Evolutionary conservation across 2,888 invertebrate genomes (phyloP), one percentile per base, ranked within the genome.

Genomic region (Drosophila gaucha): DNA sequence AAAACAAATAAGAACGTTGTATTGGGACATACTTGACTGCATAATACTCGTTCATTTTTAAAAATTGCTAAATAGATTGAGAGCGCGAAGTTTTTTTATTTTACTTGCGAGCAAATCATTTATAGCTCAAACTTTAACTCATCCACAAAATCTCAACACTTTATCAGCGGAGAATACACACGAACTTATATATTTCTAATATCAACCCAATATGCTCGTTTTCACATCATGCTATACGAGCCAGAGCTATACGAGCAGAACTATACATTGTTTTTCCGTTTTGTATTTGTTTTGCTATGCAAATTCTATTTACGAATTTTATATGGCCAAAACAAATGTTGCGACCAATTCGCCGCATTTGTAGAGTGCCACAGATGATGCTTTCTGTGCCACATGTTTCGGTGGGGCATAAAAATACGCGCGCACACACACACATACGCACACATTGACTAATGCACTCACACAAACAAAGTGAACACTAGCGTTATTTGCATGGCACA

Each of bases 201-300:
- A n/a, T n/a, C n/a, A 18, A 22, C 5, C n/a, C 1, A n/a, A 41
- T 24, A 24, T 24, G 9, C 24, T 5, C 24, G 24, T 0, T 14
- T n/a, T 9, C n/a, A 6, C 9, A 9, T 4, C 22, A 5, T n/a
- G n/a, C 22, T 38, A 22, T 8, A 2, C 39, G 3, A 6, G n/a
- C 39, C 16, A 43, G 26, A 14, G 26, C n/a, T 44, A 44, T n/a
- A 14, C 30, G 6, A 22, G 30, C 18, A 58, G 33, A 41, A 16
- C 59, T 60, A 74, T 60, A 60, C 26, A 73, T 51, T 54, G 59
- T 31, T 30, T 30, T 59, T 36, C 36, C 20, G 49, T 6, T 43
- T 8, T 39, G 22, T 52, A 67, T 86, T 67, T 84, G 87, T 88
- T 86, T 84, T 88, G 87, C 74, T 88, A 52, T 43, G 62, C 66